Evolutionary conservation across 2,888 invertebrate species (phyloP), one percentile per base, ranked within the genome.

Genomic region (Caenorhabditis sp.): DNA sequence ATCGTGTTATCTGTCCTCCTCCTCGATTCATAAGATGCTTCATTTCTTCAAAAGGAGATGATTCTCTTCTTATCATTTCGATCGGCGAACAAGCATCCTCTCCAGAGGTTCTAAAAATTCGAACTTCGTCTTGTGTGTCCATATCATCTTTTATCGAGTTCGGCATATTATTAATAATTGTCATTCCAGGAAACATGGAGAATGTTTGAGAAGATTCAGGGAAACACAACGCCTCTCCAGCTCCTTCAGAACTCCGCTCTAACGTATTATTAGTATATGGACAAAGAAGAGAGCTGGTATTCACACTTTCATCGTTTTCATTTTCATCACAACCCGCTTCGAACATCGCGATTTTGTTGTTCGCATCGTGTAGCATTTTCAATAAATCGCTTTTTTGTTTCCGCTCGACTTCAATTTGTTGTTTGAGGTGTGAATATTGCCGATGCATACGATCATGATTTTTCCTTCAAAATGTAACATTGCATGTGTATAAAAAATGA

Each of bases 351-450:
- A 63, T 63, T 38, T 56, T 63, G 17, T 56, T 54, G 17, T 64
- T 70, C n/a, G 75, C 70, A 26, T 75, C 75, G 20, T 75, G 70
- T 1, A 75, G 62, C 75, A 75, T 75, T 56, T 64, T 63, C 4
- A 70, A 53, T 5, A 70, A 26, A 23, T 75, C 67, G 4, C 36
- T 43, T 26, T 75, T 75, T 38, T 59, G 63, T 50, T 58, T 56
- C 53, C 67, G 67, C 36, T 75, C 70, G 12, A 59, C 49, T 25
- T 75, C 75, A 1, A 70, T 38, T 21, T 74, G 64, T 21, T 27
- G n/a, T 21, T 70, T 69, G 23, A 63, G 14, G 20, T 70, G 58
- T 0, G 43, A 36, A 25, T 75, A 70, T 21, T 61, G 59, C 20
- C 62, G 61, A 26, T 59, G 63, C 20, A 70, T 50, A 7, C 75